These are phyloP conservation scores for Hemicentrotus pulcherrimus DNA, from an alignment of 35 echinoderm and acorn worm species.

Conservation along the genomic window DNA sequence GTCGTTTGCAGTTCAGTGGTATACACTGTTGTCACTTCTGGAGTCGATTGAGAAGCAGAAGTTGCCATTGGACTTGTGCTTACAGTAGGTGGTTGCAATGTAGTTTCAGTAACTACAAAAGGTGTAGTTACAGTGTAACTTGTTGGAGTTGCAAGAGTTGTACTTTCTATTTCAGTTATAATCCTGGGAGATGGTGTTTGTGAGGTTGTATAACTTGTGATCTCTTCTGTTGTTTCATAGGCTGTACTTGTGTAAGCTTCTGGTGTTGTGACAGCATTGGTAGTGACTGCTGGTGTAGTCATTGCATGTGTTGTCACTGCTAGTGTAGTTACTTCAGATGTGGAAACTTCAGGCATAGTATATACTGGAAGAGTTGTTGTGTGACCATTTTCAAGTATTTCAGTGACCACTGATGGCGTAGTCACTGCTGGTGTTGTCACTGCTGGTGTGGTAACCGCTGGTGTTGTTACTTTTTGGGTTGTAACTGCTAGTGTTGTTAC, in stretches of 20 bases:
- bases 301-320: background rate
- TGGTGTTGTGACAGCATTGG: background rate
- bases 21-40: background rate
- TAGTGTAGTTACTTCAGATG: background rate
- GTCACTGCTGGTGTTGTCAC: conserved; percentile 12
- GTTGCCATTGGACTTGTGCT: background rate
- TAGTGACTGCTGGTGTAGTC: background rate
- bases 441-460: background rate
- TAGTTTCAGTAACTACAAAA: conserved; percentile 15
- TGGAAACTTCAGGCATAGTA: background rate
- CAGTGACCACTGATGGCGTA: conserved; percentile 1
- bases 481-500: background rate
- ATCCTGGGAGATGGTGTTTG: background rate
- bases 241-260: background rate
- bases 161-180: background rate
- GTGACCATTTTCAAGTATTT: background rate
- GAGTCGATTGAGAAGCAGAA: background rate
- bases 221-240: background rate
- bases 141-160: background rate
- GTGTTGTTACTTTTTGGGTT: background rate
- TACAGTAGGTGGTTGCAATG: conserved; percentile 30
- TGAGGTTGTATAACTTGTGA: background rate
- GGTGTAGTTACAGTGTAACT: conserved; percentile 14
- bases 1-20: too few relatives aligned
- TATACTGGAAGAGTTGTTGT: background rate